These are phyloP conservation scores for Agrochola lota DNA, from an alignment of 2,888 invertebrate genomes.

Conservation along the genomic window DNA sequence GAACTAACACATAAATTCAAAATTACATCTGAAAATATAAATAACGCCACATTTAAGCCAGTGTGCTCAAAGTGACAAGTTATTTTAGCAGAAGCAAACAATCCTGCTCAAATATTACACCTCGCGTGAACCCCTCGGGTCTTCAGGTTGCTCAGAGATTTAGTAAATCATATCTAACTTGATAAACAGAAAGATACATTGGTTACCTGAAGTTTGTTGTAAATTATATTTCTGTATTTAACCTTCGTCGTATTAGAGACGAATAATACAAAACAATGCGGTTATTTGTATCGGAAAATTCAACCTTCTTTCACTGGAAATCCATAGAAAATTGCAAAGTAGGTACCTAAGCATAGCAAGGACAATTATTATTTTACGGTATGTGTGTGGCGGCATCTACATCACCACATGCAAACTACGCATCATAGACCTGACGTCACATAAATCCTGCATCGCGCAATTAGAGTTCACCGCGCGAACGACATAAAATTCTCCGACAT, in stretches of 20 bases:
- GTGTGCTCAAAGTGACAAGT: slow-evolving; percentile 13
- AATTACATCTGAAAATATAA: slow-evolving; percentile 11
- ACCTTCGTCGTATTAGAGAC: not conserved
- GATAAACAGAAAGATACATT: slow-evolving; percentile 14
- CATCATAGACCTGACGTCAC: too few relatives aligned
- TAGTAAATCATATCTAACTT: slow-evolving; percentile 19
- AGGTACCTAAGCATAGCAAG: not conserved
- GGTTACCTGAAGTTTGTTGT: not conserved
- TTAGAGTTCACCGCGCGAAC: too few relatives aligned
- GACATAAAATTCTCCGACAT: too few relatives aligned
- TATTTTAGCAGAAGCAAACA: slow-evolving; percentile 33
- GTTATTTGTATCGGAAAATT: not conserved
- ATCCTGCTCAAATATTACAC: slow-evolving; percentile 47
- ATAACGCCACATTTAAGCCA: slow-evolving; percentile 15
- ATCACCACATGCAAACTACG: too few relatives aligned
- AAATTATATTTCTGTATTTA: not conserved
- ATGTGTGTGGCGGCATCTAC: not conserved
- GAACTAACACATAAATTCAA: not conserved
- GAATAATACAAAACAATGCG: too few relatives aligned
- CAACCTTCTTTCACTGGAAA: not conserved
- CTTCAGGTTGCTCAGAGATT: not conserved
- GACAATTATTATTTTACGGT: not conserved
- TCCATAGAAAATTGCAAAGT: not conserved
- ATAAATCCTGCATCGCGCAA: too few relatives aligned
- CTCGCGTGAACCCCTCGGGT: slow-evolving; percentile 23